These are phyloP conservation scores for Engystomops pustulosus DNA, from an alignment of 2,113 vertebrate genomes.

Conservation along the genomic window DNA sequence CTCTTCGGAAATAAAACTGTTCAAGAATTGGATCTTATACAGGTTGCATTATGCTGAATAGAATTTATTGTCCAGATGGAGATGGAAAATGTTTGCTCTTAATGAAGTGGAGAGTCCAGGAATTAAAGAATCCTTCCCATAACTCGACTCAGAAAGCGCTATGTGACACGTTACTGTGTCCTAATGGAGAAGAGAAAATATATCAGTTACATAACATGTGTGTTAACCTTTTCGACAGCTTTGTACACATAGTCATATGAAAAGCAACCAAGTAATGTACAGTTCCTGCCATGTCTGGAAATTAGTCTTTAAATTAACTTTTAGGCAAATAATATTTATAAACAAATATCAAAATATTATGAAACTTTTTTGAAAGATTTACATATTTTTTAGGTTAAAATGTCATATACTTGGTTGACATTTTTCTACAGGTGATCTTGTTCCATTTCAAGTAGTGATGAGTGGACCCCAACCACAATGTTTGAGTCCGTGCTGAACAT, in stretches of 20 bases:
- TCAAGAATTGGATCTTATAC: conserved; percentile 54
- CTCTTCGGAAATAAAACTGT: conserved; percentile 29
- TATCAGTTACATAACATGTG: conserved; percentile 15
- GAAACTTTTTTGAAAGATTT: background rate
- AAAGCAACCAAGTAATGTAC: background rate
- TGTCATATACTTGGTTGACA: no score
- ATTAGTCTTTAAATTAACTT: background rate
- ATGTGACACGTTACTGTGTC: conserved; percentile 36
- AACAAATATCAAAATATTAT: background rate
- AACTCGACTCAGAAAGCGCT: conserved; percentile 42
- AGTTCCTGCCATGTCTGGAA: background rate
- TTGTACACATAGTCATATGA: background rate
- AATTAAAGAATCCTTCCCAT: conserved; percentile 51
- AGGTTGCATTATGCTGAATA: conserved; percentile 47
- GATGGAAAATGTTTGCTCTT: conserved; percentile 55
- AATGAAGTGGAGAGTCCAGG: conserved; percentile 56
- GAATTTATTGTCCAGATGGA: conserved; percentile 55
- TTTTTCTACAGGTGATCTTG: no score
- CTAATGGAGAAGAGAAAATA: conserved; percentile 34
- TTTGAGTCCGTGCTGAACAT: no score
- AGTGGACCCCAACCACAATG: no score
- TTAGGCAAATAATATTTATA: background rate
- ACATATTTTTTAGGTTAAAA: background rate
- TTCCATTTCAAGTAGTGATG: no score
- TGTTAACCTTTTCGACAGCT: conserved; percentile 24